phyloP scores from a whole-genome alignment of 1,140 invertebrate species.

The Plodia interpunctella region DNA sequence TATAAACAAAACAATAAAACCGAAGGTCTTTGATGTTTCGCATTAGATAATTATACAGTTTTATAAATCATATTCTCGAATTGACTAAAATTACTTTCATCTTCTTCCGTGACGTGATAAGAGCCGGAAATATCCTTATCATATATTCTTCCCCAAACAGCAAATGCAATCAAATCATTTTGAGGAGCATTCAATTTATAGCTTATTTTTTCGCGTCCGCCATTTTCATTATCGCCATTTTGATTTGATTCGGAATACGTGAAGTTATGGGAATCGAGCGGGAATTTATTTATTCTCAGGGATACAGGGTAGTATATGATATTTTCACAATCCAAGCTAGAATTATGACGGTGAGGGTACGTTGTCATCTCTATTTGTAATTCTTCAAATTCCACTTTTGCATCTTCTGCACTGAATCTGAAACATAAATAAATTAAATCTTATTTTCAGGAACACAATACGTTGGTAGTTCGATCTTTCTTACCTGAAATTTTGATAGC shows the following conservation, averaged over 20 bases:
- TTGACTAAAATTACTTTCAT: slow-evolving; percentile 10
- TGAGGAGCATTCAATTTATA: slow-evolving; percentile 14
- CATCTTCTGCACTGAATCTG: neutral
- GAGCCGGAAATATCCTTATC: slow-evolving; percentile 14
- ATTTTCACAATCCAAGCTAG: neutral
- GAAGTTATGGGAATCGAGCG: slow-evolving; percentile 45
- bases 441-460: too few species aligned
- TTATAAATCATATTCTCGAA: slow-evolving; percentile 17
- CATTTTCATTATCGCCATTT: slow-evolving; percentile 4
- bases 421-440: neutral
- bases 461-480: too few species aligned
- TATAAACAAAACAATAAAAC: too few species aligned
- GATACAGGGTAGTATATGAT: slow-evolving; percentile 49
- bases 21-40: too few species aligned
- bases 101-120: slow-evolving; percentile 14
- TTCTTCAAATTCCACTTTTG: slow-evolving; percentile 5
- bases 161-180: slow-evolving; percentile 19
- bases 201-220: neutral
- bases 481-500: too few species aligned
- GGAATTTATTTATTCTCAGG: slow-evolving; percentile 47
- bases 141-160: slow-evolving; percentile 21
- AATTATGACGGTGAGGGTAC: neutral
- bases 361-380: neutral
- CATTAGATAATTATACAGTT: neutral
- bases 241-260: slow-evolving; percentile 24